A percentile compares a stretch with the other conserved stretches of the same genome.
phyloP scores from a whole-genome alignment of 2,113 vertebrate genomes.

The Atherinomorus stipes region DNA sequence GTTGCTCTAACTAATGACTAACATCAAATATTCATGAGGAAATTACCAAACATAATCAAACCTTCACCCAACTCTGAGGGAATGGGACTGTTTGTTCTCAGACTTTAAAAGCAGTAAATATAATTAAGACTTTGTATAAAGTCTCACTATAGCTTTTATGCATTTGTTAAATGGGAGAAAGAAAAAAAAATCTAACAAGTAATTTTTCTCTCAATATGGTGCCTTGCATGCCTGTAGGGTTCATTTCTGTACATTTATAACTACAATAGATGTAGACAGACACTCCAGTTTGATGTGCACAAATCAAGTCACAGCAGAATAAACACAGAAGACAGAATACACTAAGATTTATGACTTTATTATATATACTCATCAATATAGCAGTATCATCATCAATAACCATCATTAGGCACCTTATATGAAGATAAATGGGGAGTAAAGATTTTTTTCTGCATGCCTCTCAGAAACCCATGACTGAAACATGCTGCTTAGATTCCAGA shows the following conservation, averaged over 20 bases:
- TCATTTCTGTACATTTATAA: not conserved
- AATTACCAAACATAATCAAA: no score
- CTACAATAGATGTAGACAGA: not conserved
- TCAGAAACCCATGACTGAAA: constrained; percentile 39
- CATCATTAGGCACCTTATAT: constrained; percentile 77
- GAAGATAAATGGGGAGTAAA: constrained; percentile 55
- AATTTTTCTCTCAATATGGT: not conserved
- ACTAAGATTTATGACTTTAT: constrained; percentile 65
- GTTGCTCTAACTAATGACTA: no score
- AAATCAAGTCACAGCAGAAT: not conserved
- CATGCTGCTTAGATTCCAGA: constrained; percentile 59
- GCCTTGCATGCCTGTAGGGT: not conserved
- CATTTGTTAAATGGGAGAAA: no score
- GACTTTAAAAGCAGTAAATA: no score
- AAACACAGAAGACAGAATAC: constrained; percentile 27
- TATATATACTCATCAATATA: constrained; percentile 68
- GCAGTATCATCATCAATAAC: constrained; percentile 61
- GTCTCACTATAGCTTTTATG: no score
- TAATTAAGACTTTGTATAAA: no score
- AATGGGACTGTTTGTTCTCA: no score
- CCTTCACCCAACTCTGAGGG: no score
- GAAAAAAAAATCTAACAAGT: no score
- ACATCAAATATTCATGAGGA: no score
- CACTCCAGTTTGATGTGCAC: not conserved
- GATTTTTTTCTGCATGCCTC: constrained; percentile 68